These are phyloP conservation scores for Mesocentrotus franciscanus DNA, from an alignment of 53 echinoderm and acorn worm genomes.

Conservation along the genomic window DNA sequence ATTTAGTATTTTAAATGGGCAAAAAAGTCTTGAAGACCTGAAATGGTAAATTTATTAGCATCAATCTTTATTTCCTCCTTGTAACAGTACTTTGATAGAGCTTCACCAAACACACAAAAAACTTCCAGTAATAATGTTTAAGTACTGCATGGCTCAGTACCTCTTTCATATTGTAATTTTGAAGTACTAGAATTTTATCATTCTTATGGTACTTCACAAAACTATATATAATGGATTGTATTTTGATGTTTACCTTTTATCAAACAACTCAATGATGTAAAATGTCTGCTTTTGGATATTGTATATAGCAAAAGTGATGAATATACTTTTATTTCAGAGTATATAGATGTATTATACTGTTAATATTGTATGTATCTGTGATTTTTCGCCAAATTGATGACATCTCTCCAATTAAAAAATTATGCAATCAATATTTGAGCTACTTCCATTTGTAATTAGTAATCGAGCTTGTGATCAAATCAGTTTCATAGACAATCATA, in stretches of 20 bases:
- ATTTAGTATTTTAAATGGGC: not conserved
- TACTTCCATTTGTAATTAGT: constrained; percentile 15
- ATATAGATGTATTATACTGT: constrained; percentile 37
- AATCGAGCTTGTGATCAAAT: not conserved
- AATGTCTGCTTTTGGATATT: not conserved
- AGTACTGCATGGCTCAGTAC: not conserved
- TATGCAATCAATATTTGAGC: constrained; percentile 31
- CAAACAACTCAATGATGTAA: not conserved
- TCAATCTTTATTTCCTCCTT: not conserved
- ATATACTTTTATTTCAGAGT: constrained; percentile 50
- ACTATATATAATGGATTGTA: not conserved
- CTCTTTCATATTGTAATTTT: not conserved
- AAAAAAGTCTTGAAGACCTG: not conserved
- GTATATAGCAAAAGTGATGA: not conserved
- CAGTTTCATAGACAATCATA: not conserved
- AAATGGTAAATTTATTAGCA: not conserved
- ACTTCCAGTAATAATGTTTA: not conserved
- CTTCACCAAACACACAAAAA: not conserved
- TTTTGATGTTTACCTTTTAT: not conserved
- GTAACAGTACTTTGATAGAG: not conserved
- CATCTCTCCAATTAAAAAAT: constrained; percentile 16
- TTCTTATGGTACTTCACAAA: not conserved
- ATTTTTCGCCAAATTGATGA: constrained; percentile 6
- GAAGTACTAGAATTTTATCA: not conserved
- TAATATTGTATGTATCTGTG: constrained; percentile 4